Base-by-base conservation (phyloP, 2,797 vertebrate species). In the Ctenochaetus hawaiiensis region DNA sequence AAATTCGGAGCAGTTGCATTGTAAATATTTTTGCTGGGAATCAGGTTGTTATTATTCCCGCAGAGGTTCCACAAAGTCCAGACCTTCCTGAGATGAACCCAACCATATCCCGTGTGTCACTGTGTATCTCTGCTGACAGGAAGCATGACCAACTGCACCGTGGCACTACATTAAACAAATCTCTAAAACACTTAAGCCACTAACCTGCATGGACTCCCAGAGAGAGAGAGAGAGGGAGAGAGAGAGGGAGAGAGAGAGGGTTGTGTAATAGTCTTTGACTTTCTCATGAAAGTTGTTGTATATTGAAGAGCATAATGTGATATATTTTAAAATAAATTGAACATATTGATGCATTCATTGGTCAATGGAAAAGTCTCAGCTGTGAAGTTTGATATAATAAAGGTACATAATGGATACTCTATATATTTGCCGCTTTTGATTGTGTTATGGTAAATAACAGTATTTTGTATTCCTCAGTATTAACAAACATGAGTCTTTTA, bases 101-200 rank as follows among this genome's bases (percentile, higher is more conserved):
- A 84, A 90, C 89, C 87, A 74, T 93, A 63, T 87, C 86, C 67
- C 69, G 54, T 39, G 69, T 87, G 92, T 94, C 91, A 90, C 87
- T 94, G 91, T 83, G 88, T 94, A 93, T 93, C 94, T 94, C 90
- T 87, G 83, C 77, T 75, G 67, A 93, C 89, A 92, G 93, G 94
- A 93, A 74, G 80, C 86, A 90, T 80, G 92, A 88, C 78, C 93
- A 78, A 66, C 89, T 92, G 87, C 88, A 86, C 86, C 84, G 77
- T 81, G 88, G 90, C 92, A 93, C 92, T 89, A 93, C 91, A 89
- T 91, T 90, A 86, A 90, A 85, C 81, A 88, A 83, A 85, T 67
- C 81, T 67, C 48, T 63, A 78, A 41, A 80, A 80, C 34, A 54
- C 82, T 72, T 73, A 63, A 22, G 59, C 59, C 80, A 72, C 34